Conservation (phyloP, 2,797 vertebrate species). For the Acridotheres tristis region DNA sequence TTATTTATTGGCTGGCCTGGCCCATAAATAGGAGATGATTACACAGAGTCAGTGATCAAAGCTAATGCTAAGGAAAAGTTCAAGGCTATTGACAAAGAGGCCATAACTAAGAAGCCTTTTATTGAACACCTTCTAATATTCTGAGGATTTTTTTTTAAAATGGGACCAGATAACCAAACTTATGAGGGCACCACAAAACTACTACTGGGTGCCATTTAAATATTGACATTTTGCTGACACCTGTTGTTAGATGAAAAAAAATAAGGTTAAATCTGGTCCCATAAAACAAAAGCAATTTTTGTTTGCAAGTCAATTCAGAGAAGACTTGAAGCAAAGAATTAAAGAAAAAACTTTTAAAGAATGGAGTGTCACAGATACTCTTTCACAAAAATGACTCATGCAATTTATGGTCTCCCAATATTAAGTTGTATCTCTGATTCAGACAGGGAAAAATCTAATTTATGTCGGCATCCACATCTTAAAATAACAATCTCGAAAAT, state of each 20-base stretch:
- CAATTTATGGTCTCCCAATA: background rate
- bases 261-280: background rate
- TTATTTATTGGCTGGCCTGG: slow-evolving; percentile 19
- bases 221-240: background rate
- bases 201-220: background rate
- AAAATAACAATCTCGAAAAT: background rate
- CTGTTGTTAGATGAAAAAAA: background rate
- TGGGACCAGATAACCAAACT: background rate
- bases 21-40: background rate
- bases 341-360: background rate
- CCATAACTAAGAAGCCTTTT: background rate
- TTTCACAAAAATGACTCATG: background rate
- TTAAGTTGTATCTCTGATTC: background rate
- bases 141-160: background rate
- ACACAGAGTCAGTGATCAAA: background rate
- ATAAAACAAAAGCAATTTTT: background rate
- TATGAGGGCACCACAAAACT: background rate
- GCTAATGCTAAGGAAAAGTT: slow-evolving; percentile 17
- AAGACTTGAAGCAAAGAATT: background rate
- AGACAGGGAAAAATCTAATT: background rate
- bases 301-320: background rate
- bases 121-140: background rate
- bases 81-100: background rate
- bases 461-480: background rate
- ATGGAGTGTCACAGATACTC: background rate